A percentile compares a stretch with the other conserved stretches of the same genome.
Evolutionary conservation across 2,888 invertebrate genomes (phyloP).

Genomic region (Lithosia quadra): DNA sequence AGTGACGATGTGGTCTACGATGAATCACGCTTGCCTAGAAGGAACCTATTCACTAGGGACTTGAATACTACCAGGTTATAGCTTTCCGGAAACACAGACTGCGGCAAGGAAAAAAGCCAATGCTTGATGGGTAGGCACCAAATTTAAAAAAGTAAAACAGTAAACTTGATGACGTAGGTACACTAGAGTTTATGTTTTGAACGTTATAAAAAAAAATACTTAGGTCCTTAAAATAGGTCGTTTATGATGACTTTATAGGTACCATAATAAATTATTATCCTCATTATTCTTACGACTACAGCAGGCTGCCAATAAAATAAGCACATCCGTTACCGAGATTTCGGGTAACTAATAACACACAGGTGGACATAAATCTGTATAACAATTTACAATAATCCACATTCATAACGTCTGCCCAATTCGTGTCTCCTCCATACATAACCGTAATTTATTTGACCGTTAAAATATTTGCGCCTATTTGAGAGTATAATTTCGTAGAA

Average conservation of each 20-base stretch:
- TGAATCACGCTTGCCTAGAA: too few relatives aligned
- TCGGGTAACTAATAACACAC: conserved; percentile 23
- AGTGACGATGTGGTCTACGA: too few relatives aligned
- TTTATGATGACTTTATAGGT: conserved; percentile 4
- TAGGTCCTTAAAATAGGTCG: not conserved
- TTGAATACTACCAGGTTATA: too few relatives aligned
- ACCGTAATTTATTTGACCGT: conserved; percentile 41
- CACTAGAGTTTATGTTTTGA: too few relatives aligned
- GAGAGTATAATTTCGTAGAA: conserved; percentile 21
- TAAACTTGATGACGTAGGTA: too few relatives aligned
- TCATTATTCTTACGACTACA: not conserved
- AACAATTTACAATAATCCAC: conserved; percentile 51
- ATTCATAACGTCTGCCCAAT: conserved; percentile 45
- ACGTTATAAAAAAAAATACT: too few relatives aligned
- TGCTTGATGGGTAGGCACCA: too few relatives aligned
- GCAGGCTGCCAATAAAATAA: not conserved
- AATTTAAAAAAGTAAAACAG: too few relatives aligned
- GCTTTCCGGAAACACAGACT: too few relatives aligned
- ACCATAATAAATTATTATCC: not conserved
- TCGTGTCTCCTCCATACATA: conserved; percentile 25
- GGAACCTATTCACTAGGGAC: too few relatives aligned
- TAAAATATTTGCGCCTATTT: conserved; percentile 31
- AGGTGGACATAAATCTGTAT: conserved; percentile 50
- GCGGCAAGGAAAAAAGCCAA: too few relatives aligned
- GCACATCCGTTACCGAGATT: conserved; percentile 4